phyloP scores from a whole-genome alignment of 1,140 invertebrate genomes.

The Drosophila mojavensis region DNA sequence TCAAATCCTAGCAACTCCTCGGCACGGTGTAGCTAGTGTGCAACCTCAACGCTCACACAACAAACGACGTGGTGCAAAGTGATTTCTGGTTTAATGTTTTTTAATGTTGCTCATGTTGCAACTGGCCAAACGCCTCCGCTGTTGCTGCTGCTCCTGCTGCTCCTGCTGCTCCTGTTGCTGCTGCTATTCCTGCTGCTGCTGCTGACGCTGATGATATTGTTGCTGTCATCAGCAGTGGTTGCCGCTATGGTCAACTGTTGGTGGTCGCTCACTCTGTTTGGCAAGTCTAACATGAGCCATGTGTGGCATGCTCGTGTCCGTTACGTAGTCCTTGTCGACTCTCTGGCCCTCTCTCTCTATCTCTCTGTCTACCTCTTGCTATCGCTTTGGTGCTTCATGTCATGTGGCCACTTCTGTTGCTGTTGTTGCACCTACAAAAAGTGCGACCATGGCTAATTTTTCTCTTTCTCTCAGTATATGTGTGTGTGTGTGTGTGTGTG shows the following conservation, averaged over 20 bases:
- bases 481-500: constrained; percentile 17
- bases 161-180: constrained; percentile 74
- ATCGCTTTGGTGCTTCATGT: constrained; percentile 29
- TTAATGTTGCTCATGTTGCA: constrained; percentile 80
- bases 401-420: constrained; percentile 45
- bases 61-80: constrained; percentile 80
- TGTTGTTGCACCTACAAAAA: constrained; percentile 55
- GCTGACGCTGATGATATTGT: constrained; percentile 77
- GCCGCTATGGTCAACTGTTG: constrained; percentile 68
- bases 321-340: constrained; percentile 18
- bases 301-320: constrained; percentile 44
- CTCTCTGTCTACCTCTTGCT: not conserved
- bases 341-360: not conserved
- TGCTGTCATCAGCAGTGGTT: constrained; percentile 81
- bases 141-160: constrained; percentile 38
- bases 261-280: constrained; percentile 55
- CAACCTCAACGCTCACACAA: constrained; percentile 49
- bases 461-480: constrained; percentile 37
- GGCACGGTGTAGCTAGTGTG: not conserved
- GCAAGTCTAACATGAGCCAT: constrained; percentile 65
- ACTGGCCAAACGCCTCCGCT: constrained; percentile 32
- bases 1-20: not conserved
- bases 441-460: constrained; percentile 67
- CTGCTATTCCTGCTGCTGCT: constrained; percentile 40
- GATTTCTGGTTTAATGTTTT: constrained; percentile 81